A percentile compares a stretch with the other conserved stretches of the same genome.
phyloP scores from a whole-genome alignment of 2,888 invertebrate genomes.

The Ormyrus labotus region DNA sequence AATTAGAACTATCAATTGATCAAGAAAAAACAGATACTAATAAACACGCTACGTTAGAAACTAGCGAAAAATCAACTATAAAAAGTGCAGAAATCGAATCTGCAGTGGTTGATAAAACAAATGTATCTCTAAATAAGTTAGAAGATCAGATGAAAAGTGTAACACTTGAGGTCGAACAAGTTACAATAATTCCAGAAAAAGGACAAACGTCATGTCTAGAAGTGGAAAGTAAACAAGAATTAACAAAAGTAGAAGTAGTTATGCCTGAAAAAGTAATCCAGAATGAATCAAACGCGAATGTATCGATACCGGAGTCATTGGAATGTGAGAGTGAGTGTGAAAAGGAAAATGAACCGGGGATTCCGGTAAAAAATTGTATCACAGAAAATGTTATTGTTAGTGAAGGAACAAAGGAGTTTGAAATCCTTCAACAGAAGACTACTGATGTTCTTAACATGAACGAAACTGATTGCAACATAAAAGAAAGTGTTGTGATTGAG shows the following conservation, averaged over 20 bases:
- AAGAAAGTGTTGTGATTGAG: conserved; percentile 68
- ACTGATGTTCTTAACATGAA: conserved; percentile 39
- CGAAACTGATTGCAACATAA: conserved; percentile 56
- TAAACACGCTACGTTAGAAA: background rate
- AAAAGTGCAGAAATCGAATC: conserved; percentile 58
- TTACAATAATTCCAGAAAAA: background rate
- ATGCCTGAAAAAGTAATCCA: conserved; percentile 1
- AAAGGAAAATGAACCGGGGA: conserved; percentile 13
- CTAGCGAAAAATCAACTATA: background rate
- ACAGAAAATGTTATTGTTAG: conserved; percentile 8
- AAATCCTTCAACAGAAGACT: conserved; percentile 29
- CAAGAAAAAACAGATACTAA: no score
- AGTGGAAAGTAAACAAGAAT: conserved; percentile 14
- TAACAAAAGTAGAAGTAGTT: conserved; percentile 25
- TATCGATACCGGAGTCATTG: background rate
- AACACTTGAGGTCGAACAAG: background rate
- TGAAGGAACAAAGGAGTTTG: conserved; percentile 24
- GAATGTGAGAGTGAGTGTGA: background rate
- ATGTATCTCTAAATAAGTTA: conserved; percentile 2
- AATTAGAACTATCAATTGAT: conserved; percentile 58
- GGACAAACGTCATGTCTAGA: background rate
- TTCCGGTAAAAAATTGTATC: background rate
- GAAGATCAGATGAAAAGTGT: conserved; percentile 23
- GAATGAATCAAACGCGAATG: no score
- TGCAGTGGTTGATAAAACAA: conserved; percentile 55